A percentile compares a stretch with the other conserved stretches of the same genome.
Evolutionary conservation across 1,140 invertebrate genomes (phyloP).

Genomic region (Aphaenogaster rudis): DNA sequence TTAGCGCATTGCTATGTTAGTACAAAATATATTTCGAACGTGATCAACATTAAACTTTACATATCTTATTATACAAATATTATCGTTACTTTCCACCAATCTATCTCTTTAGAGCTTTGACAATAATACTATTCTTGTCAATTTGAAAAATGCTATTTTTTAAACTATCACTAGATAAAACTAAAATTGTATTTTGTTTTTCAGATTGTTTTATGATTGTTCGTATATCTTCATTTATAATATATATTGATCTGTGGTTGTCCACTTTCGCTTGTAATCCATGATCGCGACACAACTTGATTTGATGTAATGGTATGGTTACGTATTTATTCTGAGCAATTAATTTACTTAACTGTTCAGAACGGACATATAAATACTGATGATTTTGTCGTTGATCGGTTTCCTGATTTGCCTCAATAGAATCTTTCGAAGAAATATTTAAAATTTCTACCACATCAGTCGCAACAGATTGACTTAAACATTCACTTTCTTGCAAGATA

Average conservation of each 20-base stretch:
- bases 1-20: conserved; percentile 37
- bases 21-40: conserved; percentile 55
- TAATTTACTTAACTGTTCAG: conserved; percentile 65
- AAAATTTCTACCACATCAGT: too few species aligned
- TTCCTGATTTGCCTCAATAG: too few species aligned
- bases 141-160: conserved; percentile 73
- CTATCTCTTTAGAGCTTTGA: conserved; percentile 71
- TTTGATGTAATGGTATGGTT: conserved; percentile 60
- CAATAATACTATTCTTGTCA: conserved; percentile 71
- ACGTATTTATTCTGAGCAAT: conserved; percentile 72
- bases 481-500: too few species aligned
- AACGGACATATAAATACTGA: conserved; percentile 68
- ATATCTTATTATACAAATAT: conserved; percentile 42
- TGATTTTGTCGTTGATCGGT: conserved; percentile 47
- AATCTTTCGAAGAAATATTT: too few species aligned
- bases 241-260: too few species aligned
- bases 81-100: conserved; percentile 46
- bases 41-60: conserved; percentile 39
- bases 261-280: conserved; percentile 63
- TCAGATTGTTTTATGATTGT: too few species aligned
- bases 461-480: too few species aligned
- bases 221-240: too few species aligned
- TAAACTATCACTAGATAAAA: too few species aligned
- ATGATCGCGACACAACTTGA: conserved; percentile 25
- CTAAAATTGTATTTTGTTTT: too few species aligned